Evolutionary conservation across 2,797 vertebrate species (phyloP), one percentile per base, ranked within the genome.

Genomic region (Podarcis lilfordi): DNA sequence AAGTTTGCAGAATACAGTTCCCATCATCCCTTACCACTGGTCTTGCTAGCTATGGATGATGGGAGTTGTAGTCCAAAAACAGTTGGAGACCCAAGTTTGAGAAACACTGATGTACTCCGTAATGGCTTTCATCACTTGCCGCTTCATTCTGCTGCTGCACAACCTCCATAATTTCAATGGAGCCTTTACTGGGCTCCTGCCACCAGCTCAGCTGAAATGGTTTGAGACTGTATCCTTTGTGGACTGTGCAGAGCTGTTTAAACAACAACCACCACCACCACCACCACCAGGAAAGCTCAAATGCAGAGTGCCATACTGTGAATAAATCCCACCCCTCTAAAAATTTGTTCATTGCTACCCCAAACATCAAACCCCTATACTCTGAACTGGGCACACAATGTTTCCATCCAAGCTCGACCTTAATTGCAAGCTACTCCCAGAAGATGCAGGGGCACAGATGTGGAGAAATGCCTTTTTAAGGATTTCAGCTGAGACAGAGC

Each of bases 351-450:
- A 81, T 69, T 87, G 3, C 43, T 21, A n/a, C 77, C 68, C 23
- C 64, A 6, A 3, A 7, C 25, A 88, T 45, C 4, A 2, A 71
- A 84, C 43, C 55, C n/a, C 74, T 25, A 13, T 55, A n/a, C 66
- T 71, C 23, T 79, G 2, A 2, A 92, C 76, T 86, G 76, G 66
- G 78, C 92, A 89, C 25, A 77, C 55, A 59, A 85, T 50, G 27
- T 15, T 90, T 90, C 87, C 86, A 87, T 68, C 86, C 78, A 76
- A 72, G 90, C 32, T 75, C 80, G 77, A 82, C 89, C 90, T 80
- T 76, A 94, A 91, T 85, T 94, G 92, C 88, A 76, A 82, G 92
- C 86, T 93, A 90, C 86, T 93, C 94, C 92, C 93, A 91, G 89
- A 93, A 94, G 93, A 93, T 90, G 77, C 78, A 5, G 66, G 25